Evolutionary conservation across 2,113 vertebrate genomes (phyloP).

Genomic region (Cryptotis parvus): DNA sequence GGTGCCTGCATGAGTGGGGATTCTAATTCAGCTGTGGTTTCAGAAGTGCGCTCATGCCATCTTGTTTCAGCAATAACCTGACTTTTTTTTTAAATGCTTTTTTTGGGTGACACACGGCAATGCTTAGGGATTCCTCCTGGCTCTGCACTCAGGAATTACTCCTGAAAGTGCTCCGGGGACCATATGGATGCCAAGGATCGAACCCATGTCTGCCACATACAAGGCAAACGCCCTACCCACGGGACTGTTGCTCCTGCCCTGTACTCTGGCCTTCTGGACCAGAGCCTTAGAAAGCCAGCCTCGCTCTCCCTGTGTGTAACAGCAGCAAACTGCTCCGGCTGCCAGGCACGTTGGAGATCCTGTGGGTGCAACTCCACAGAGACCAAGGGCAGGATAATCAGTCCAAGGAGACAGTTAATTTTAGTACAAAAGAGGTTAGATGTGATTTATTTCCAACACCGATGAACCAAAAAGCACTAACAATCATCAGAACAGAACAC

Average conservation of each 20-base stretch:
- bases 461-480: conserved; percentile 71
- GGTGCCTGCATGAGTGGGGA: too few species aligned
- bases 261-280: not conserved
- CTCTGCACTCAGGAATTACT: too few species aligned
- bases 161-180: too few species aligned
- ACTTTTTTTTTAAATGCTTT: too few species aligned
- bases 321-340: conserved; percentile 40
- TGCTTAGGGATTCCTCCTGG: too few species aligned
- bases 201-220: too few species aligned
- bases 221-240: too few species aligned
- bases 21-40: conserved; percentile 30
- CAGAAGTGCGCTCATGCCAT: conserved; percentile 24
- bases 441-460: conserved; percentile 78
- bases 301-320: not conserved
- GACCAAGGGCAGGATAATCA: conserved; percentile 73
- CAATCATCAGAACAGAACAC: conserved; percentile 72
- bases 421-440: conserved; percentile 79
- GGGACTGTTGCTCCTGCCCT: too few species aligned
- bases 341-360: conserved; percentile 64
- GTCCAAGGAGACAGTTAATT: conserved; percentile 79
- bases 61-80: conserved; percentile 3
- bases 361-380: conserved; percentile 46
- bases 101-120: too few species aligned
- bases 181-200: too few species aligned
- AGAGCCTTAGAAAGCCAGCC: not conserved